Evolutionary conservation across 2,797 vertebrate genomes (phyloP).

Genomic region (Typhlichthys subterraneus): DNA sequence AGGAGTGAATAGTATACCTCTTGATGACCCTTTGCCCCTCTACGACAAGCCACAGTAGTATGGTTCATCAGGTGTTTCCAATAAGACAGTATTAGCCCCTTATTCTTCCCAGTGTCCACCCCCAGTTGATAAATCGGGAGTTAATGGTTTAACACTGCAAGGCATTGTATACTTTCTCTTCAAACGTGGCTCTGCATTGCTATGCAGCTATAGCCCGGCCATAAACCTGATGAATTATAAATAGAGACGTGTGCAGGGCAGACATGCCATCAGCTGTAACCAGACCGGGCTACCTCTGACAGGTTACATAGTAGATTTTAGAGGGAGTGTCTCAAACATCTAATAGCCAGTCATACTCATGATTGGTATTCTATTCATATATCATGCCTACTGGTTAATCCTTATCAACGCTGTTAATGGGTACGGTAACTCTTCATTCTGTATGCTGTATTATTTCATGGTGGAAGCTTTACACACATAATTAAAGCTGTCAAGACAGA

Average conservation of each 20-base stretch:
- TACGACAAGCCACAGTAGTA: no score
- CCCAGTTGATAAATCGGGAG: no score
- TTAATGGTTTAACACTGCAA: no score
- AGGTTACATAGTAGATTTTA: not conserved
- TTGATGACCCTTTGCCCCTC: no score
- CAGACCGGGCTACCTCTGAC: not conserved
- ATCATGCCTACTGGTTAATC: not conserved
- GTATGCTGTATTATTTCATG: not conserved
- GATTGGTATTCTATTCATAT: not conserved
- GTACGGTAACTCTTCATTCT: not conserved
- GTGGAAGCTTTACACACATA: not conserved
- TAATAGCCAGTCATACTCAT: not conserved
- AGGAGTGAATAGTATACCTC: no score
- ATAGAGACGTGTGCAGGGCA: conserved; percentile 1
- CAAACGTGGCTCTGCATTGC: not conserved
- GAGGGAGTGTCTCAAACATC: not conserved
- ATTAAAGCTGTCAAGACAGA: not conserved
- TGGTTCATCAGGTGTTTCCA: no score
- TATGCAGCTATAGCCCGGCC: not conserved
- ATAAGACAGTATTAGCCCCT: no score
- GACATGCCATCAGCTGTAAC: not conserved
- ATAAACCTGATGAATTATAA: conserved; percentile 8
- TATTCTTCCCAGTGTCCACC: no score
- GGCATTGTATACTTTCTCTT: not conserved
- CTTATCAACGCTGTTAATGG: no score